These are phyloP conservation scores for Bagarius yarrelli DNA, from an alignment of 2,113 vertebrate genomes.

Conservation along the genomic window DNA sequence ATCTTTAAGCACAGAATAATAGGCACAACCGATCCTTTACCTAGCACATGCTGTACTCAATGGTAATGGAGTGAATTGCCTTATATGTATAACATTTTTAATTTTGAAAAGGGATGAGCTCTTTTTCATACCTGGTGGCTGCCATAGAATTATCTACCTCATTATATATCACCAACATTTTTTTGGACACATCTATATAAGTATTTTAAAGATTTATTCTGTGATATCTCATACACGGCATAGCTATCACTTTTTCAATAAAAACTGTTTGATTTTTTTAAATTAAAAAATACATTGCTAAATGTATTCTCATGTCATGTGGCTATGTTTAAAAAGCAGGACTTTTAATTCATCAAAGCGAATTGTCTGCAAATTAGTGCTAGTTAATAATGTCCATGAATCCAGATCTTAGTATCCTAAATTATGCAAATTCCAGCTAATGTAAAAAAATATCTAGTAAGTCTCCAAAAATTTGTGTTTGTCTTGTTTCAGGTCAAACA, in stretches of 20 bases:
- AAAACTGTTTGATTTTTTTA: no score
- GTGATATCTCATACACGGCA: neutral
- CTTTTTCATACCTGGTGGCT: slow-evolving; percentile 30
- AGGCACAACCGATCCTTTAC: neutral
- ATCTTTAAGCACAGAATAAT: neutral
- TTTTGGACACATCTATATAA: no score
- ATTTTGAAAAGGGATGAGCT: neutral
- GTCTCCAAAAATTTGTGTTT: neutral
- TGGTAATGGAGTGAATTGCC: neutral
- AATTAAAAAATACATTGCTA: neutral
- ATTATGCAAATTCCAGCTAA: neutral
- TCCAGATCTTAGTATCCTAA: neutral
- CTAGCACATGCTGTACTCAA: neutral
- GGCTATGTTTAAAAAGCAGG: neutral
- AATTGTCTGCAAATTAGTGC: neutral
- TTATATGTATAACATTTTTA: neutral
- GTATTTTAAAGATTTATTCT: neutral
- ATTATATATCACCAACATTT: no score
- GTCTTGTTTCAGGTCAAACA: neutral
- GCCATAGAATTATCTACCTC: neutral
- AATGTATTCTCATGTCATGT: neutral
- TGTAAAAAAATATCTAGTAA: neutral
- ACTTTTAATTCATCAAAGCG: neutral
- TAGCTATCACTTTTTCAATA: neutral
- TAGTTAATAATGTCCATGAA: neutral